A percentile compares a stretch with the other conserved stretches of the same genome.
phyloP scores from a whole-genome alignment of 2,113 vertebrate species.

The Nothobranchius kuhntae region DNA sequence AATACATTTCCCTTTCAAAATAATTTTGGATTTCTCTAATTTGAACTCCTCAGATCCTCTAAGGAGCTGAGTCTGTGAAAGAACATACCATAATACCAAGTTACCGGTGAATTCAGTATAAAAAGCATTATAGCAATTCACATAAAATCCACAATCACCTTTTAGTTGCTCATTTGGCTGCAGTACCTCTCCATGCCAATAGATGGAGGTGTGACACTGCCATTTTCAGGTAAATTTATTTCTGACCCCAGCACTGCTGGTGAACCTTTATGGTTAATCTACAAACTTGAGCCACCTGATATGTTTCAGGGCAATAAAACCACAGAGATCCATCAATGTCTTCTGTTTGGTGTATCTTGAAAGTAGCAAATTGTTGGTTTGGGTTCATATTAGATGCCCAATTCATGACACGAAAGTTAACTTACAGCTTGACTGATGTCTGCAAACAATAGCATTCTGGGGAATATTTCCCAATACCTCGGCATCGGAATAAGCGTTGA shows the following conservation, averaged over 20 bases:
- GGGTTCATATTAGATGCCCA: no score
- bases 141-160: background rate
- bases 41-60: no score
- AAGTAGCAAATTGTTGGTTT: background rate
- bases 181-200: slow-evolving; percentile 50
- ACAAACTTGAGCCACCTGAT: slow-evolving; percentile 25
- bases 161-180: background rate
- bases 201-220: slow-evolving; percentile 70
- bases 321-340: slow-evolving; percentile 15
- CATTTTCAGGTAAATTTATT: slow-evolving; percentile 14
- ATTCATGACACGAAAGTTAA: no score
- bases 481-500: no score
- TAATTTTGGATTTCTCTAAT: no score
- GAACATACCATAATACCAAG: no score
- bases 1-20: no score
- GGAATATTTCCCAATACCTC: no score
- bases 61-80: no score
- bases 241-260: slow-evolving; percentile 28
- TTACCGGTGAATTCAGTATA: no score
- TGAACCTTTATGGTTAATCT: slow-evolving; percentile 29
- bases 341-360: background rate
- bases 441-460: no score
- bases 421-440: no score
- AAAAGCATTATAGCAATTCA: background rate
- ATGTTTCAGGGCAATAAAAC: slow-evolving; percentile 32